These are phyloP conservation scores for Oxyteleia sp. DNA, from an alignment of 2,888 invertebrate genomes.

Conservation along the genomic window DNA sequence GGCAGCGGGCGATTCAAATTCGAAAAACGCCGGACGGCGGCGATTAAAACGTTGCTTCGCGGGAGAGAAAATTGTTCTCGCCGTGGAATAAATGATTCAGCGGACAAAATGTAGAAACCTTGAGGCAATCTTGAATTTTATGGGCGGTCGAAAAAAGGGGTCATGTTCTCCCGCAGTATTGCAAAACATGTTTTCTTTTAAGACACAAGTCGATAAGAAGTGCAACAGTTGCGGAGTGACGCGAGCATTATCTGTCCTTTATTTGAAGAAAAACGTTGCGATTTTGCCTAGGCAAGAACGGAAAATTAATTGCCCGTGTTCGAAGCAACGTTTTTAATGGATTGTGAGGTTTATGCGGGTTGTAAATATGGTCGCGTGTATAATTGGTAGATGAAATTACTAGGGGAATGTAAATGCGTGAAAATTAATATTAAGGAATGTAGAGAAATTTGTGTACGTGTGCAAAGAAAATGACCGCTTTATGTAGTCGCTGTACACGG, in stretches of 20 bases:
- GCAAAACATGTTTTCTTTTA: constrained; percentile 70
- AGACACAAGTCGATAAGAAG: constrained; percentile 54
- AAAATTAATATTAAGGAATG: no score
- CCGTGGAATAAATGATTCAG: constrained; percentile 38
- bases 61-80: constrained; percentile 29
- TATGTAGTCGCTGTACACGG: no score
- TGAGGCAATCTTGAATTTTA: constrained; percentile 67
- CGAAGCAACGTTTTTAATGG: no score
- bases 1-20: constrained; percentile 29
- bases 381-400: no score
- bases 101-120: constrained; percentile 55
- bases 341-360: no score
- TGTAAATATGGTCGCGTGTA: no score
- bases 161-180: constrained; percentile 68
- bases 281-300: no score
- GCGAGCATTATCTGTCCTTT: constrained; percentile 8
- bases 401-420: no score
- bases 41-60: constrained; percentile 51
- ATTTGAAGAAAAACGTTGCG: no score
- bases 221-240: constrained; percentile 29
- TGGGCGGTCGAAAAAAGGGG: constrained; percentile 68
- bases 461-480: no score
- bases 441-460: no score
- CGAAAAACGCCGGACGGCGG: constrained; percentile 20
- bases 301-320: no score